phyloP scores from a whole-genome alignment of 2,797 vertebrate genomes.

The Tangara arthus region DNA sequence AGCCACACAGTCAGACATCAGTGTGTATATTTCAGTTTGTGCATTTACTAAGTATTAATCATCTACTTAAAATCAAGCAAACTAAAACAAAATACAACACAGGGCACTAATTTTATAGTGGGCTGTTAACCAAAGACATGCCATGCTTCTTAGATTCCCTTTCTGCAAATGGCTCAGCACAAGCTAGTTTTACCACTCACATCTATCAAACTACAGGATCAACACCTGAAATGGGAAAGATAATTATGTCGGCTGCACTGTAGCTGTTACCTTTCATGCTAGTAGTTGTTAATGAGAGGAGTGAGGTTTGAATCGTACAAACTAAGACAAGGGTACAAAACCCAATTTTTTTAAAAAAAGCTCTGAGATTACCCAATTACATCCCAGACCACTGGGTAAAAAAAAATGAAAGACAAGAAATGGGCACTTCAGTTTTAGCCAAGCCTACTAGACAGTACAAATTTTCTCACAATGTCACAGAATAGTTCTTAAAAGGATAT shows the following conservation, averaged over 20 bases:
- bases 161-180: not conserved
- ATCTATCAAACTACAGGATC: not conserved
- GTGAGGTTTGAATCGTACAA: not conserved
- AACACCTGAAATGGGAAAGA: not conserved
- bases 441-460: not conserved
- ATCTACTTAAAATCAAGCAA: not conserved
- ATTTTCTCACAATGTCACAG: not conserved
- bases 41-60: not conserved
- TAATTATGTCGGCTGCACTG: not conserved
- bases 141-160: not conserved
- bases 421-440: not conserved
- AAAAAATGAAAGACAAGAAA: not conserved
- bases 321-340: not conserved
- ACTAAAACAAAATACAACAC: not conserved
- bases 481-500: not conserved
- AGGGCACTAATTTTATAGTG: not conserved
- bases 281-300: not conserved
- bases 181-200: not conserved
- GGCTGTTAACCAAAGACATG: not conserved
- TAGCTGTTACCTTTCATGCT: not conserved
- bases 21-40: not conserved
- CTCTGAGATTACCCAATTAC: not conserved
- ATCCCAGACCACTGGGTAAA: not conserved
- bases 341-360: not conserved
- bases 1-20: not conserved